phyloP scores from a whole-genome alignment of 2,797 vertebrate species.

The Hephaestus fuliginosus region DNA sequence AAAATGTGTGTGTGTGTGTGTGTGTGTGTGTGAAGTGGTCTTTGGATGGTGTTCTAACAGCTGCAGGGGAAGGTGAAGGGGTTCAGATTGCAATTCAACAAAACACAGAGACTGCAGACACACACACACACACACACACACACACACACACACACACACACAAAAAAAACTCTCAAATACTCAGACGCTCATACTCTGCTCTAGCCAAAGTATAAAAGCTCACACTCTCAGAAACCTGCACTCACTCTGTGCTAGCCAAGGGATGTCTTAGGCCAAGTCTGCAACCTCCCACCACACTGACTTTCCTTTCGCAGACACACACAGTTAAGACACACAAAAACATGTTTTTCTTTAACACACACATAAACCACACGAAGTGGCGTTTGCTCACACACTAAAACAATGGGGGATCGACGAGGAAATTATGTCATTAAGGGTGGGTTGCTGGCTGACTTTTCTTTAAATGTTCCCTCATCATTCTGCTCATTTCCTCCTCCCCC shows the following conservation, averaged over 20 bases:
- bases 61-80: slow-evolving; percentile 79
- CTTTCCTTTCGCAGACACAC: not conserved
- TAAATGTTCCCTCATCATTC: slow-evolving; percentile 70
- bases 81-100: slow-evolving; percentile 80
- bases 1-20: slow-evolving; percentile 12
- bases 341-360: not conserved
- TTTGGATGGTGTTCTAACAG: slow-evolving; percentile 70
- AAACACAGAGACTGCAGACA: slow-evolving; percentile 54
- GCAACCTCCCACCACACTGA: slow-evolving; percentile 8
- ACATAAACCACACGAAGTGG: slow-evolving; percentile 2
- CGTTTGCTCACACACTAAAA: slow-evolving; percentile 47
- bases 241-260: slow-evolving; percentile 16
- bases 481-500: slow-evolving; percentile 71
- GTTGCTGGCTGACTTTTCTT: slow-evolving; percentile 70
- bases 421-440: slow-evolving; percentile 82
- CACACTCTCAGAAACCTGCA: slow-evolving; percentile 31
- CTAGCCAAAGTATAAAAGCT: slow-evolving; percentile 43
- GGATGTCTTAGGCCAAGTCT: slow-evolving; percentile 32
- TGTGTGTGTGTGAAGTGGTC: slow-evolving; percentile 42
- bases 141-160: slow-evolving; percentile 18
- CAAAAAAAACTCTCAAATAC: slow-evolving; percentile 30
- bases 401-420: slow-evolving; percentile 71
- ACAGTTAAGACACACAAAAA: not conserved
- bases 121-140: slow-evolving; percentile 22
- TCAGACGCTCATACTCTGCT: slow-evolving; percentile 32